Conservation (phyloP, 2,888 invertebrate genomes). For the Ferrisia virgata region DNA sequence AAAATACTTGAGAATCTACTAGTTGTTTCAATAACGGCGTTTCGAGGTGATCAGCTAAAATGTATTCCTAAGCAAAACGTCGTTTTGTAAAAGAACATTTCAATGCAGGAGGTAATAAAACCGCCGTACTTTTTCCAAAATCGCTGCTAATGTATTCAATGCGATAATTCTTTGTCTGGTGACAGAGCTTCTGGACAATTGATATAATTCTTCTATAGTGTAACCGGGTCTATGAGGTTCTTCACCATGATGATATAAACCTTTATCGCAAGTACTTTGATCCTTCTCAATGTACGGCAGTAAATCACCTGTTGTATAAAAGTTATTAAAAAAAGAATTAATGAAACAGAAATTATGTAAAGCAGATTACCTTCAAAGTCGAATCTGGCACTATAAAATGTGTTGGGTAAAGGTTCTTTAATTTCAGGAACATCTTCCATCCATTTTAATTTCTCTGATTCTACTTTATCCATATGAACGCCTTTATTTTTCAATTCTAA, state of each 20-base stretch:
- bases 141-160: conserved; percentile 73
- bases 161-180: conserved; percentile 80
- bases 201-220: conserved; percentile 81
- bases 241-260: conserved; percentile 87
- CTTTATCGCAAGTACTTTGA: conserved; percentile 59
- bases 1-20: conserved; percentile 46
- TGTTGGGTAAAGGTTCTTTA: conserved; percentile 55
- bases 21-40: conserved; percentile 34
- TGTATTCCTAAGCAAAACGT: conserved; percentile 8
- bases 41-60: conserved; percentile 27
- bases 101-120: background rate
- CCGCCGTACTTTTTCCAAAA: conserved; percentile 57
- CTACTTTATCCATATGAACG: conserved; percentile 82
- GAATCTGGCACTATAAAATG: conserved; percentile 75
- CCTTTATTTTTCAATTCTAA: conserved; percentile 55
- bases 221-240: conserved; percentile 90
- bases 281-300: conserved; percentile 68
- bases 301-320: conserved; percentile 59
- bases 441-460: conserved; percentile 85
- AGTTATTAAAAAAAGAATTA: background rate
- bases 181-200: conserved; percentile 67
- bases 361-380: conserved; percentile 66
- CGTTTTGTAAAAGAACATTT: background rate
- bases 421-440: conserved; percentile 67
- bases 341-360: background rate